Conservation (phyloP, 2,797 vertebrate genomes). For the Poeciliopsis turneri region DNA sequence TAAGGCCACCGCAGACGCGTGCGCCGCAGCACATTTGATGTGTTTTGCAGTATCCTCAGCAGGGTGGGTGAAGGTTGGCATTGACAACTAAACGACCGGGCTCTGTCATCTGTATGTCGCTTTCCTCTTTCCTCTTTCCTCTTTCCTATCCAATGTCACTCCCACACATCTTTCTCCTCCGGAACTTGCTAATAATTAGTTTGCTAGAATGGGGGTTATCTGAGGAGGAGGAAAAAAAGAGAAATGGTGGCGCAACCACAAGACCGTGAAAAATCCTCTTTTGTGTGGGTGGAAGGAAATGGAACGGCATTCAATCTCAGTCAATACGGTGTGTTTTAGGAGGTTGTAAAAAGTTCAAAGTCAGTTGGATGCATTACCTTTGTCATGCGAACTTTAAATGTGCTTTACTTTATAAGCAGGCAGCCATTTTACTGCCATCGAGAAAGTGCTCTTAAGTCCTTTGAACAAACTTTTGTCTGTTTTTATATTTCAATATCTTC, state of each 20-base stretch:
- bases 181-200: constrained; percentile 69
- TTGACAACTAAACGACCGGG: constrained; percentile 52
- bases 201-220: constrained; percentile 60
- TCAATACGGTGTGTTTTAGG: constrained; percentile 36
- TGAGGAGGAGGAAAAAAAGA: constrained; percentile 46
- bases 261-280: constrained; percentile 56
- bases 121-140: constrained; percentile 2
- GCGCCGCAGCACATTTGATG: constrained; percentile 58
- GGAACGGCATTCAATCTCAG: constrained; percentile 50
- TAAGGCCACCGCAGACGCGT: constrained; percentile 37
- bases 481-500: not conserved
- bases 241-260: constrained; percentile 46
- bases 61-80: constrained; percentile 51
- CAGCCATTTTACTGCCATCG: constrained; percentile 10
- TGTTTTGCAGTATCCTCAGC: constrained; percentile 50
- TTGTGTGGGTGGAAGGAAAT: constrained; percentile 53
- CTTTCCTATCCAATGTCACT: constrained; percentile 39
- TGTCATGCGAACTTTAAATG: constrained; percentile 41
- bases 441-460: not conserved
- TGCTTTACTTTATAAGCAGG: constrained; percentile 23
- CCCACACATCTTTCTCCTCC: constrained; percentile 53
- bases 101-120: constrained; percentile 52
- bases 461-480: not conserved
- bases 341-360: constrained; percentile 61
- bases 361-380: constrained; percentile 30